These are phyloP conservation scores for Callithrix jacchus DNA, from an alignment of 2,113 vertebrate species.

Conservation along the genomic window DNA sequence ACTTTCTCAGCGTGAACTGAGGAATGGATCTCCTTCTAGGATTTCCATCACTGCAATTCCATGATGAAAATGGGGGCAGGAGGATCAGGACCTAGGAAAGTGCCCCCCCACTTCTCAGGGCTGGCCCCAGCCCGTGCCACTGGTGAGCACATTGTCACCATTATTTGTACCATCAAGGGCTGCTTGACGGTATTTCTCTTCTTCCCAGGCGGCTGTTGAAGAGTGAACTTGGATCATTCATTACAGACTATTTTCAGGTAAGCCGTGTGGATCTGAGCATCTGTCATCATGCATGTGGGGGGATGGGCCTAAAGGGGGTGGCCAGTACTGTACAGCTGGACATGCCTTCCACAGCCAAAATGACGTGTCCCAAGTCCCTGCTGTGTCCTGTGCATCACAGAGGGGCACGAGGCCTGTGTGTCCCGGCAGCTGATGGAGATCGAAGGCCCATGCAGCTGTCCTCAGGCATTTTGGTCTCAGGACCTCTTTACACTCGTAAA, in stretches of 20 bases:
- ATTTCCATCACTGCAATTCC: neutral
- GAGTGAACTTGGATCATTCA: slow-evolving; percentile 96
- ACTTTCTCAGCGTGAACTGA: neutral
- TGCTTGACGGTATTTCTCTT: slow-evolving; percentile 66
- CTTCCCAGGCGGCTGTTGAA: slow-evolving; percentile 91
- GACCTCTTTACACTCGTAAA: neutral
- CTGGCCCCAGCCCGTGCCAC: neutral
- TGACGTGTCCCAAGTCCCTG: rapidly evolving
- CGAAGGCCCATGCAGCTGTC: neutral
- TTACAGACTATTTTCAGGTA: slow-evolving; percentile 98
- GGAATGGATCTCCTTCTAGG: neutral
- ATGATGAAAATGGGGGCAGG: rapidly evolving
- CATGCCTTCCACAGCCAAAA: neutral
- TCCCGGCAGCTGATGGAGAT: neutral
- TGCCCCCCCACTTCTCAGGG: neutral
- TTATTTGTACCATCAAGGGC: neutral
- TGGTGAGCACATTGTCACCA: rapidly evolving
- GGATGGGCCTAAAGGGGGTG: rapidly evolving
- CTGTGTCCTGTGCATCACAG: rapidly evolving
- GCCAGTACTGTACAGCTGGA: rapidly evolving
- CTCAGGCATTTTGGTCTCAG: neutral
- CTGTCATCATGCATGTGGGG: neutral
- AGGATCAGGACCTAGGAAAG: neutral
- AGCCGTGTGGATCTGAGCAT: neutral
- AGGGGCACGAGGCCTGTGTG: rapidly evolving